A percentile compares a stretch with the other conserved stretches of the same genome.
These are phyloP conservation scores for Eurytoma adleriae DNA, from an alignment of 2,888 invertebrate genomes.

Conservation along the genomic window DNA sequence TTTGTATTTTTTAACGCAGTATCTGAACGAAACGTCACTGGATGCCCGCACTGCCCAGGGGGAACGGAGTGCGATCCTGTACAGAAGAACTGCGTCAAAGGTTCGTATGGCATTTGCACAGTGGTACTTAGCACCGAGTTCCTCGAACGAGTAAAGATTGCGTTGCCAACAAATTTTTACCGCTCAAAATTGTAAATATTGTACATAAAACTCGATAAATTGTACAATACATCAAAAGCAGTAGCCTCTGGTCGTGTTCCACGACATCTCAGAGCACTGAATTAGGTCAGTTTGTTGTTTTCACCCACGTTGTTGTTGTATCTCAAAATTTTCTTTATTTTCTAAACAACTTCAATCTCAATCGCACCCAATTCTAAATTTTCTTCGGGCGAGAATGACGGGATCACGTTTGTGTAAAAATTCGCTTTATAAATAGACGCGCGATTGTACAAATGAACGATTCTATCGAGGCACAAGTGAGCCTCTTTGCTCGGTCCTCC, in stretches of 20 bases:
- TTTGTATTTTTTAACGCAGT: slow-evolving; percentile 27
- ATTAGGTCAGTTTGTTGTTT: slow-evolving; percentile 20
- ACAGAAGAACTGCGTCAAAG: slow-evolving; percentile 90
- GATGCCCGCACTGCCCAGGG: slow-evolving; percentile 83
- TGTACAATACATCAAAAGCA: slow-evolving; percentile 31
- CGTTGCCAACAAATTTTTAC: slow-evolving; percentile 13
- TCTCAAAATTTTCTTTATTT: slow-evolving; percentile 11
- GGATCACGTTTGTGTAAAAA: slow-evolving; percentile 1
- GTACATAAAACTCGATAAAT: slow-evolving; percentile 43
- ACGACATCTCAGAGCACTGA: slow-evolving; percentile 24
- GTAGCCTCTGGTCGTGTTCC: slow-evolving; percentile 23
- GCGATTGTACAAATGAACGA: slow-evolving; percentile 8
- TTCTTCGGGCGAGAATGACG: not conserved
- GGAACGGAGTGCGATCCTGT: slow-evolving; percentile 87
- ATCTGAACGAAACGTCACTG: slow-evolving; percentile 56
- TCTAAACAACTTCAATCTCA: slow-evolving; percentile 34
- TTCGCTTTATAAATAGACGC: slow-evolving; percentile 31
- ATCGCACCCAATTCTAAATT: slow-evolving; percentile 29
- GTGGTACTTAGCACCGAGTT: slow-evolving; percentile 41
- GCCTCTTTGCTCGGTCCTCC: slow-evolving; percentile 49
- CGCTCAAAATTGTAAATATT: slow-evolving; percentile 49
- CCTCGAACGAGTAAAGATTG: slow-evolving; percentile 23
- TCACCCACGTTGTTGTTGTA: slow-evolving; percentile 21
- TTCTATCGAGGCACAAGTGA: slow-evolving; percentile 18
- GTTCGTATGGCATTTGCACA: slow-evolving; percentile 77